Conservation (phyloP, 1,140 invertebrate species). For the Rhopalosiphum padi region DNA sequence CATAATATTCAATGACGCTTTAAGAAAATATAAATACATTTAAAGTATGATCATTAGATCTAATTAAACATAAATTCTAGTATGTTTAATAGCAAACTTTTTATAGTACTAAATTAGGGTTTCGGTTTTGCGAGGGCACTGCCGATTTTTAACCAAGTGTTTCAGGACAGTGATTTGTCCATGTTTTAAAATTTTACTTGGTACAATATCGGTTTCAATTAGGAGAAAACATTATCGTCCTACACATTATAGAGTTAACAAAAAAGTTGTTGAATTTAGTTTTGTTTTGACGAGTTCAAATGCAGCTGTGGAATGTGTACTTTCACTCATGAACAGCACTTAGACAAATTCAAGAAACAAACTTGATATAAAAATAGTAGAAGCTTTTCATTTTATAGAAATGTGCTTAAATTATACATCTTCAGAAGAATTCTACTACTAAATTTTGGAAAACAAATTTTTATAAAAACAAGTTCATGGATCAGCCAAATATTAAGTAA, state of each 20-base stretch:
- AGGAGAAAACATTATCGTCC: too few species aligned
- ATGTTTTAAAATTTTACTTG: too few species aligned
- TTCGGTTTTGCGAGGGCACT: too few species aligned
- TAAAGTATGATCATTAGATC: neutral
- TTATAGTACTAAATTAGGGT: too few species aligned
- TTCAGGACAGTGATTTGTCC: too few species aligned
- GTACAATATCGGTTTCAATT: too few species aligned
- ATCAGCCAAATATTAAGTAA: neutral
- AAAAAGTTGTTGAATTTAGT: slow-evolving; percentile 14
- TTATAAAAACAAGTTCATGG: slow-evolving; percentile 4
- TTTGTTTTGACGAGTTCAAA: neutral
- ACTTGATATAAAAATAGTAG: neutral
- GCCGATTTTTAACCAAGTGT: too few species aligned
- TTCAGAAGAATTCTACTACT: neutral
- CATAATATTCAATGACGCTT: neutral
- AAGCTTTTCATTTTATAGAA: neutral
- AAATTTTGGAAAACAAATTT: slow-evolving; percentile 2
- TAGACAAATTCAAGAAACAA: neutral
- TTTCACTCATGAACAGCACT: neutral
- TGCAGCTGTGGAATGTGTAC: neutral
- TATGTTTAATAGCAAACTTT: neutral
- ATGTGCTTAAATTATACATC: neutral
- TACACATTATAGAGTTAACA: too few species aligned
- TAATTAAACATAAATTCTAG: neutral
- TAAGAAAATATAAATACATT: neutral